Conservation (phyloP, 2,113 vertebrate species). For the Erythrolamprus reginae region DNA sequence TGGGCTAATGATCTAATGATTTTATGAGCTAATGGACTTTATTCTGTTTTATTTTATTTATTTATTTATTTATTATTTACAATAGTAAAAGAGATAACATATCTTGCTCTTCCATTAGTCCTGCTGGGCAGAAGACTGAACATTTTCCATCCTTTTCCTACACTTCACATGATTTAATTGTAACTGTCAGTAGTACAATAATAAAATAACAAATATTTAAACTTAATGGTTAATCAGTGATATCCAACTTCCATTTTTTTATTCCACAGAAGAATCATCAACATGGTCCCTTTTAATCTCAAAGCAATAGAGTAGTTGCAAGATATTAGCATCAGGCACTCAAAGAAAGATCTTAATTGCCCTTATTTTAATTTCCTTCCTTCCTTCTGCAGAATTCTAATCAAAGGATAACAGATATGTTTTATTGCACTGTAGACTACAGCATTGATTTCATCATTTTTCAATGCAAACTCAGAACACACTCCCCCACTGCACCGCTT, state of each 20-base stretch:
- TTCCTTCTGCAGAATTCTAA: not conserved
- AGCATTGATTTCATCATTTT: not conserved
- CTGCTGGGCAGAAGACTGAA: not conserved
- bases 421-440: not conserved
- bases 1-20: not conserved
- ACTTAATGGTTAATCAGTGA: not conserved
- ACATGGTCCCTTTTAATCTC: not conserved
- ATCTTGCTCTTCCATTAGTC: not conserved
- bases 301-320: not conserved
- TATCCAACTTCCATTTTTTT: not conserved
- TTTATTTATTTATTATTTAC: not conserved
- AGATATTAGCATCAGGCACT: slow-evolving; percentile 25
- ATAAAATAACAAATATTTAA: not conserved
- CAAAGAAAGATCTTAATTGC: slow-evolving; percentile 21
- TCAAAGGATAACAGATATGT: not conserved
- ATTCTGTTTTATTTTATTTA: not conserved
- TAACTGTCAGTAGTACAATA: not conserved
- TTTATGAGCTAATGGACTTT: not conserved
- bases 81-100: not conserved
- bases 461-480: not conserved
- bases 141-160: not conserved
- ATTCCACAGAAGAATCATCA: slow-evolving; percentile 12
- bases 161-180: not conserved
- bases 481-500: not conserved
- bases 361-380: slow-evolving; percentile 42